A percentile compares a stretch with the other conserved stretches of the same genome.
Conservation (phyloP, 2,888 invertebrate species). For the Pollenia amentaria region DNA sequence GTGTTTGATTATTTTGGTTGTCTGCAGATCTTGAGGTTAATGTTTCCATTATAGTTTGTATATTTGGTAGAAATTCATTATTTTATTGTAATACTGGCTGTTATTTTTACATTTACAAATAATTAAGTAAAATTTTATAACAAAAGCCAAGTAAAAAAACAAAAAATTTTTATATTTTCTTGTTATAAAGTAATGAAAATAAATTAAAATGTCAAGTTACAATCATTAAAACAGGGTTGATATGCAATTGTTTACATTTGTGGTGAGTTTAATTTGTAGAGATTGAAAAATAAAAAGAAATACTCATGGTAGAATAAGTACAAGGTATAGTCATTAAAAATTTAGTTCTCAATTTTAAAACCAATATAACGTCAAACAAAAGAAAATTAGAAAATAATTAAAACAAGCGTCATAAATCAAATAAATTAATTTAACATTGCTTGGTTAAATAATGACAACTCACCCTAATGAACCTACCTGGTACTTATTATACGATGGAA, state of each 20-base stretch:
- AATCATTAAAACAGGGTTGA: slow-evolving; percentile 35
- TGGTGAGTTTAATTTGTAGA: slow-evolving; percentile 18
- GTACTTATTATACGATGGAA: no score
- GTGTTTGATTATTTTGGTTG: slow-evolving; percentile 58
- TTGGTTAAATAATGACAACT: no score
- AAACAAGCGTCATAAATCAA: no score
- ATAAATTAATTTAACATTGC: no score
- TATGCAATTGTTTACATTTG: background rate
- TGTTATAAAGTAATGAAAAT: slow-evolving; percentile 55
- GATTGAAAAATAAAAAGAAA: no score
- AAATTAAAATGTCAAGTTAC: slow-evolving; percentile 53
- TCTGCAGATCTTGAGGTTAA: slow-evolving; percentile 53
- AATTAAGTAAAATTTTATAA: slow-evolving; percentile 47
- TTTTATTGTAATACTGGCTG: background rate
- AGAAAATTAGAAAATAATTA: no score
- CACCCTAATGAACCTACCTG: no score
- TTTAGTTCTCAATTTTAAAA: no score
- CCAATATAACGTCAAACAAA: background rate
- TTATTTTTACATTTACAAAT: background rate
- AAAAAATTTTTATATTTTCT: slow-evolving; percentile 40
- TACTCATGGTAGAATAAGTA: no score
- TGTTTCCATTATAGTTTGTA: slow-evolving; percentile 63
- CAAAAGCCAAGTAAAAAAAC: slow-evolving; percentile 56
- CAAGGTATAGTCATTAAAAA: no score
- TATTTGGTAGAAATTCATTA: slow-evolving; percentile 1